Evolutionary conservation across 2,113 vertebrate genomes (phyloP).

Genomic region (Cebidichthys violaceus): DNA sequence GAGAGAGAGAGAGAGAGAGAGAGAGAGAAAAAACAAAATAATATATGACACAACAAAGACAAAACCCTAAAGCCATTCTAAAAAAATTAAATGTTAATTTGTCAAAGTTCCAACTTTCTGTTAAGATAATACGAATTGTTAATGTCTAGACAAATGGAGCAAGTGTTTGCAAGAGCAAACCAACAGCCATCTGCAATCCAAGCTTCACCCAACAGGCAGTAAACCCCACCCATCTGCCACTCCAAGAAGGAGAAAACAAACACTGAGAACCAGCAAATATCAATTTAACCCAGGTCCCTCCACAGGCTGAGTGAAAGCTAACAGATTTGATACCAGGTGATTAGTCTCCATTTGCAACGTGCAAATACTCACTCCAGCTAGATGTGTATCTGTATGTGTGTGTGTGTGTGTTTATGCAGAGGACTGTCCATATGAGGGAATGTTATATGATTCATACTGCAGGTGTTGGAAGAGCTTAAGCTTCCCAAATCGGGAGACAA

Average conservation of each 20-base stretch:
- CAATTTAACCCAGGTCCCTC: constrained; percentile 31
- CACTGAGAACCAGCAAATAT: constrained; percentile 39
- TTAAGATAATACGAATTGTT: neutral
- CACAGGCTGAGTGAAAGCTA: constrained; percentile 30
- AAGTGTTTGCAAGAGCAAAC: constrained; percentile 44
- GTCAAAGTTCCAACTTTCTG: neutral
- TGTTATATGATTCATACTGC: constrained; percentile 72
- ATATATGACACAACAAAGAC: too few relatives aligned
- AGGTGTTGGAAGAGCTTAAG: constrained; percentile 70
- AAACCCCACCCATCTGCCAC: constrained; percentile 55
- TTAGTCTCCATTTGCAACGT: constrained; percentile 51
- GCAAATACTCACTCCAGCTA: constrained; percentile 19
- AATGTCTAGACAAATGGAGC: constrained; percentile 16
- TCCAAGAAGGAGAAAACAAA: constrained; percentile 45
- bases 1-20: neutral
- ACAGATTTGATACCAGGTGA: constrained; percentile 29
- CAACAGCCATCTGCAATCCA: constrained; percentile 55
- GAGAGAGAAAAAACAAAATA: neutral
- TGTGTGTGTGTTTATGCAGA: constrained; percentile 36
- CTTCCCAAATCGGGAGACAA: constrained; percentile 53
- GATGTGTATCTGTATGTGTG: constrained; percentile 28
- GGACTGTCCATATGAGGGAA: constrained; percentile 51
- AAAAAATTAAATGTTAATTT: neutral
- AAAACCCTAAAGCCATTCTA: neutral
- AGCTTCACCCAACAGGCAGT: constrained; percentile 43